Percentiles rank a stretch among this genome's conserved stretches.
These are phyloP conservation scores for Crotalus viridis DNA, from an alignment of 2,113 vertebrate species.

Conservation along the genomic window DNA sequence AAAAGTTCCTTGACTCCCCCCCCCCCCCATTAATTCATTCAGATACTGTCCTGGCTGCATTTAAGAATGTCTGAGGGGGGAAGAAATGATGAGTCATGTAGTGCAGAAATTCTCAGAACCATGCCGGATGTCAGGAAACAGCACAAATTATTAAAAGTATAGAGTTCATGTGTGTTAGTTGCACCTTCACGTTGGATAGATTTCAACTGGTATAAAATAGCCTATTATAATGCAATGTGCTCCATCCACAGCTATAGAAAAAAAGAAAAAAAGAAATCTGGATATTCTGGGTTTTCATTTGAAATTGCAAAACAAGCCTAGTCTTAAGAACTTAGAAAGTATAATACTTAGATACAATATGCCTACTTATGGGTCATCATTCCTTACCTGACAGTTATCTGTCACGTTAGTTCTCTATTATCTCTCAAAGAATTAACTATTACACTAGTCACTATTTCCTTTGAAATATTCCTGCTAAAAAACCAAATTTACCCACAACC, in stretches of 20 bases:
- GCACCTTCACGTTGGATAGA: not conserved
- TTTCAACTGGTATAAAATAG: not conserved
- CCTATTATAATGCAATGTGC: not conserved
- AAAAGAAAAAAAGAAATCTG: not conserved
- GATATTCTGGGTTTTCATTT: not conserved
- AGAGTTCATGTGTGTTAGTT: not conserved
- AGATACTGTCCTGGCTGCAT: not conserved
- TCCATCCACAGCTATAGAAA: not conserved
- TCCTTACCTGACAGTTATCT: not conserved
- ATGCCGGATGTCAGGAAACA: not conserved
- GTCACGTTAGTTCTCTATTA: not conserved
- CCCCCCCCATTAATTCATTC: not conserved
- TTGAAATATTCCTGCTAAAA: not conserved
- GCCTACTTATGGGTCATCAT: not conserved
- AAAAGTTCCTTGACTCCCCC: not conserved
- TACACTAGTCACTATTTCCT: not conserved
- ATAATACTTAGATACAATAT: not conserved
- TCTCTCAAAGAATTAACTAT: not conserved
- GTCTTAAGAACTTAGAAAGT: not conserved
- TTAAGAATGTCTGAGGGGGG: not conserved
- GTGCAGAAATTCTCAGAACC: not conserved
- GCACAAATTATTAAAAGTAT: not conserved
- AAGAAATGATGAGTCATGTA: not conserved
- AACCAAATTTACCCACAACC: not conserved
- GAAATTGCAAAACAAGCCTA: not conserved